phyloP scores from a whole-genome alignment of 2,113 vertebrate species.

The Notechis scutatus region DNA sequence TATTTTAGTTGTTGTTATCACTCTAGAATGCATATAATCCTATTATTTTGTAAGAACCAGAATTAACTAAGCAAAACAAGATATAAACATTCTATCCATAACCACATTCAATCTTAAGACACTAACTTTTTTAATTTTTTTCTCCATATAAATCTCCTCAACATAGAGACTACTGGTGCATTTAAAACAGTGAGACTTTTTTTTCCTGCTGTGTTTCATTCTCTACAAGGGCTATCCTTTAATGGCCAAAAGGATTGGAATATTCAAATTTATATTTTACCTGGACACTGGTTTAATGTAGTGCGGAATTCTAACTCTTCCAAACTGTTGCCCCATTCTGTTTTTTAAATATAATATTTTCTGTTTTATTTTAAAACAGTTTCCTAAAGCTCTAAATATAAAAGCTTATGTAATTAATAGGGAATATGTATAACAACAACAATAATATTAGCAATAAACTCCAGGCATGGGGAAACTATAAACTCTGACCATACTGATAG shows the following conservation, averaged over 20 bases:
- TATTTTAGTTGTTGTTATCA: background rate
- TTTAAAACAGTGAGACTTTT: background rate
- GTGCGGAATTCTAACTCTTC: background rate
- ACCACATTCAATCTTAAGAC: no score
- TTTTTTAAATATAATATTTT: background rate
- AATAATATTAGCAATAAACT: background rate
- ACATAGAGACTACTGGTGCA: no score
- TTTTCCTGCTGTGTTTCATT: background rate
- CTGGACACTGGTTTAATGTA: background rate
- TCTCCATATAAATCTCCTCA: background rate
- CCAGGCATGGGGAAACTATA: background rate
- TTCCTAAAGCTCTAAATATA: background rate
- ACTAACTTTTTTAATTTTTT: background rate
- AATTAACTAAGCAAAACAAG: background rate
- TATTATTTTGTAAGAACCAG: background rate
- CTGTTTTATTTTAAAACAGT: background rate
- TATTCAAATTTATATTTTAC: background rate
- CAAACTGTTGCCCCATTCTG: background rate
- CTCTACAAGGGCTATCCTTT: background rate
- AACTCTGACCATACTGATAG: background rate
- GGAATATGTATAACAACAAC: background rate
- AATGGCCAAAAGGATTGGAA: background rate
- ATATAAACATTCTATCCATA: no score
- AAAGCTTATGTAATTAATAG: background rate
- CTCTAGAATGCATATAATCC: background rate